These are phyloP conservation scores for Trimorus sp. DNA, from an alignment of 2,888 invertebrate genomes.

Conservation along the genomic window DNA sequence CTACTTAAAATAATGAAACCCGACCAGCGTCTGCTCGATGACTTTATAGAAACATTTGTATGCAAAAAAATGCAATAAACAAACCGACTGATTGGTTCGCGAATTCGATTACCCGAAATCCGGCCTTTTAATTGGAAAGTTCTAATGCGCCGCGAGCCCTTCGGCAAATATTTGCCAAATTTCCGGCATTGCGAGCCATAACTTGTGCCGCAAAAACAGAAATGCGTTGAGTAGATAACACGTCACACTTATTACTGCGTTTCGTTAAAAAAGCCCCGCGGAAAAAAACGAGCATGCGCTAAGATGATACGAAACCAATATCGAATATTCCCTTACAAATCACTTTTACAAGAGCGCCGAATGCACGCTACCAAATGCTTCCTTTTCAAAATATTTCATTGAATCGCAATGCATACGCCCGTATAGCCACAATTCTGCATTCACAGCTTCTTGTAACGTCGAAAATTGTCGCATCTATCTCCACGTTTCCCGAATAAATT, in stretches of 20 bases:
- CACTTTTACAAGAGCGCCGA: conserved; percentile 34
- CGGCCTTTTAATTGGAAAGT: too few relatives aligned
- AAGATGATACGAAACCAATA: conserved; percentile 25
- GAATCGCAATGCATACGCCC: conserved; percentile 4
- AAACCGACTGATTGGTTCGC: conserved; percentile 36
- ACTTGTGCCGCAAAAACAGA: conserved; percentile 8
- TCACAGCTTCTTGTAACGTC: conserved; percentile 20
- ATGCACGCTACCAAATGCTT: conserved; percentile 36
- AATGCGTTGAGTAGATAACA: conserved; percentile 35
- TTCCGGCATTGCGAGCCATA: too few relatives aligned
- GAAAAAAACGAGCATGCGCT: background rate
- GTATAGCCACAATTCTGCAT: conserved; percentile 6
- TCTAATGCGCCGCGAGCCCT: too few relatives aligned
- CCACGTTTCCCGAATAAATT: too few relatives aligned
- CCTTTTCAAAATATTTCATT: conserved; percentile 33
- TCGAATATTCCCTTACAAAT: conserved; percentile 36
- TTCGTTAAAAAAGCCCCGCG: conserved; percentile 11
- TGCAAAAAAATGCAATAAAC: too few relatives aligned
- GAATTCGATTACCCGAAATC: too few relatives aligned
- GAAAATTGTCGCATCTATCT: background rate
- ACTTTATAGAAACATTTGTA: too few relatives aligned
- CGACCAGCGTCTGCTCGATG: too few relatives aligned
- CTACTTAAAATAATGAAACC: too few relatives aligned
- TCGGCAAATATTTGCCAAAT: conserved; percentile 49
- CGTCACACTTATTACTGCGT: conserved; percentile 31